Base-by-base conservation (phyloP, 2,888 invertebrate genomes). In the Agriopis leucophaearia region DNA sequence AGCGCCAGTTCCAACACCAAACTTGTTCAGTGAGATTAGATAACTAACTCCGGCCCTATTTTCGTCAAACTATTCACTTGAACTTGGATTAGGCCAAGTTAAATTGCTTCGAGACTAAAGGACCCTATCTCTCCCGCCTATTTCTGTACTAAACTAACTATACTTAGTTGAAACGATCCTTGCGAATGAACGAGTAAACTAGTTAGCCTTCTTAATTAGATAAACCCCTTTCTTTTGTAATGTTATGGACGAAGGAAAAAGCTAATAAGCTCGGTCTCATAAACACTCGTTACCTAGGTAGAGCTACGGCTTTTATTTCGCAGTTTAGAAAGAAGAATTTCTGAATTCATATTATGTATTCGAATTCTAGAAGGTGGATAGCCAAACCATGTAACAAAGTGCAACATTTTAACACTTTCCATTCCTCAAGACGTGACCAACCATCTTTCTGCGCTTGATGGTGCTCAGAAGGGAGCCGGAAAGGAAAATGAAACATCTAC, bases 71-170 rank as follows among this genome's bases (percentile, higher is more conserved):
- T 67, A 67, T 66, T 71, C 54, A 48, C 58, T 62, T 59, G 16
- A 57, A 66, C 47, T 62, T 52, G 42, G 59, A 71, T 70, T 69
- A 69, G 62, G 52, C 62, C 44, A 75, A 75, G 67, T 75, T 75
- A 71, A 71, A 73, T 75, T 72, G 72, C 55, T 60, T 44, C 57
- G 66, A 51, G 71, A 47, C 69, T 68, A 62, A 70, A 66, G 66
- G 60, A 66, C 55, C 16, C 36, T 35, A 48, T 59, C 64, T 67
- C 44, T 51, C 40, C 42, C 2, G 55, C 60, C 64, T 66, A 65
- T 63, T 71, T 18, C 50, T 58, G 18, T 52, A 59, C 60, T 44
- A 40, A 52, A 52, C 57, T 52, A 70, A 72, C 71, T 74, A 60
- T 55, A 27, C 13, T 55, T 42, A 44, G 70, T 72, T 59, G 56